phyloP scores from a whole-genome alignment of 2,797 vertebrate genomes.

The Ciconia nigra region DNA sequence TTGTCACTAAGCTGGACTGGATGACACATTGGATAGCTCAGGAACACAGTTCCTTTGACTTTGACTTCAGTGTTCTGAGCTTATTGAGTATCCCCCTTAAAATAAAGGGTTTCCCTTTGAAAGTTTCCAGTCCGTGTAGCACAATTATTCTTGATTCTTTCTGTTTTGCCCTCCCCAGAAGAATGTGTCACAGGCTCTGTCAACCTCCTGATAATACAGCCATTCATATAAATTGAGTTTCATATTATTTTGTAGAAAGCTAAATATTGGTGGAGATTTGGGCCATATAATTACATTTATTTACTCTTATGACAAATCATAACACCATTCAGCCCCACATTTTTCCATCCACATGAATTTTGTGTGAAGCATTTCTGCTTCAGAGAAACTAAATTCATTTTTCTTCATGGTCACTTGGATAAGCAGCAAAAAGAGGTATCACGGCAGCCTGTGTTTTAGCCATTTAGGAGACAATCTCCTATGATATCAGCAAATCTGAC shows the following conservation, averaged over 20 bases:
- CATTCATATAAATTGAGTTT: not conserved
- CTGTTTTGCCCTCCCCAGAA: not conserved
- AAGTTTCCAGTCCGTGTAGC: not conserved
- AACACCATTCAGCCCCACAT: not conserved
- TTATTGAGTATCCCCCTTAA: not conserved
- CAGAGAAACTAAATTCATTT: not conserved
- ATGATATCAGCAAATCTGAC: constrained; percentile 33
- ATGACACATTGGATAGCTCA: not conserved
- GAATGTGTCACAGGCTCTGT: not conserved
- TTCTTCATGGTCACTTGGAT: not conserved
- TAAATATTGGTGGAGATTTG: not conserved
- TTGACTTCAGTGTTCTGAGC: not conserved
- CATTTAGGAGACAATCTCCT: constrained; percentile 31
- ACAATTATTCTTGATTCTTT: not conserved
- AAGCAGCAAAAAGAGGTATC: constrained; percentile 1
- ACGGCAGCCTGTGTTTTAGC: not conserved
- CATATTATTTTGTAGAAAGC: not conserved
- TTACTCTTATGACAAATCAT: not conserved
- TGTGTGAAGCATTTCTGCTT: not conserved
- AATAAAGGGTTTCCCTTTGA: not conserved
- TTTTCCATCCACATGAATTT: not conserved
- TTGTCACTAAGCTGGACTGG: not conserved
- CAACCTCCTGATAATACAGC: not conserved
- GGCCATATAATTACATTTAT: not conserved
- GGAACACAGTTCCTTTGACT: not conserved